Conservation (phyloP, 2,797 vertebrate genomes). For the Alca torda region DNA sequence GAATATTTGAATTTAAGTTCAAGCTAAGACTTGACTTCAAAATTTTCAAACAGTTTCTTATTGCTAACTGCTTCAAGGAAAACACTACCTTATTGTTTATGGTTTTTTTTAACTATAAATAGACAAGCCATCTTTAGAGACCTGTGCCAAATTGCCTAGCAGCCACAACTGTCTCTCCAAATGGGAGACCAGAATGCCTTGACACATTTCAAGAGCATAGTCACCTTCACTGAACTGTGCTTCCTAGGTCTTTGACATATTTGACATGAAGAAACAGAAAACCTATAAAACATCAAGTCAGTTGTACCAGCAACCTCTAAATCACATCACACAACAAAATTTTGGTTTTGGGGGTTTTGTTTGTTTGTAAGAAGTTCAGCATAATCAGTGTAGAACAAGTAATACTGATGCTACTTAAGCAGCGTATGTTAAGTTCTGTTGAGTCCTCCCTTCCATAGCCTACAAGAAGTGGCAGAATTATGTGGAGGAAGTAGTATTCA, state of each 20-base stretch:
- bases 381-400: not conserved
- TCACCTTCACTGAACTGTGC: not conserved
- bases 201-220: not conserved
- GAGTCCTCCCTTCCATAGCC: not conserved
- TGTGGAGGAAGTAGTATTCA: not conserved
- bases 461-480: not conserved
- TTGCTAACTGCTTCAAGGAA: not conserved
- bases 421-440: not conserved
- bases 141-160: not conserved
- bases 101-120: not conserved
- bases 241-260: not conserved
- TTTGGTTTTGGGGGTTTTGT: not conserved
- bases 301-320: not conserved
- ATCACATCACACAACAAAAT: not conserved
- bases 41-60: not conserved
- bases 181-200: not conserved
- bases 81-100: not conserved
- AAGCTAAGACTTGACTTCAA: not conserved
- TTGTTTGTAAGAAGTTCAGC: not conserved
- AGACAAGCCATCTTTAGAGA: not conserved
- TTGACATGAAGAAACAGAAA: not conserved
- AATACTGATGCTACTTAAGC: not conserved
- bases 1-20: not conserved
- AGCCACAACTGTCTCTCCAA: not conserved
- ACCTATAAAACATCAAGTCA: not conserved